Conservation (phyloP, 2,113 vertebrate genomes). For the Bucco capensis region DNA sequence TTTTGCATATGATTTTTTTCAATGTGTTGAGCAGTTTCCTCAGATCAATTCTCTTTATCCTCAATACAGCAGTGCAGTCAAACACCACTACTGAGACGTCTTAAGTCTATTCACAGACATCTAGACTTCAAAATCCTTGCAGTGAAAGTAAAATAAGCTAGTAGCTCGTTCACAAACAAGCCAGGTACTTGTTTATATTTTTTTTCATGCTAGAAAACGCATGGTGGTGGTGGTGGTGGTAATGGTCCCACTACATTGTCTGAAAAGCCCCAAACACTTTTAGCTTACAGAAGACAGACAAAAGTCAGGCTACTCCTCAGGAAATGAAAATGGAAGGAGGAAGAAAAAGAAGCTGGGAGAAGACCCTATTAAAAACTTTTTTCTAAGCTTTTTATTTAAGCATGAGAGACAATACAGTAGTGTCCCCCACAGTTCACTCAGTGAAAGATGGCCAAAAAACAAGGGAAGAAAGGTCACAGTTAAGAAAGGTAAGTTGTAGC, state of each 20-base stretch:
- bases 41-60: background rate
- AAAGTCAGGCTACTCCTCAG: background rate
- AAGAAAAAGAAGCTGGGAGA: background rate
- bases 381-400: background rate
- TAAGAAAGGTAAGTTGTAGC: background rate
- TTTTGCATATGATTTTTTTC: background rate
- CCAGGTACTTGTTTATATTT: background rate
- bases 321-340: background rate
- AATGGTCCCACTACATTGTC: background rate
- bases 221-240: background rate
- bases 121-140: background rate
- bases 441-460: background rate
- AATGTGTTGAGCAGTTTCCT: background rate
- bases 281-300: background rate
- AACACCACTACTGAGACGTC: background rate
- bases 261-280: background rate
- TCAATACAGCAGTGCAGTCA: background rate
- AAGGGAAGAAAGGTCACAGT: background rate
- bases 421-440: background rate
- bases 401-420: background rate
- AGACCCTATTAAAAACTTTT: background rate
- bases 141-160: background rate
- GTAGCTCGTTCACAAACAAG: background rate
- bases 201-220: background rate
- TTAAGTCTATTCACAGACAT: background rate